These are phyloP conservation scores for Maccullochella peelii DNA, from an alignment of 2,113 vertebrate genomes.

Conservation along the genomic window DNA sequence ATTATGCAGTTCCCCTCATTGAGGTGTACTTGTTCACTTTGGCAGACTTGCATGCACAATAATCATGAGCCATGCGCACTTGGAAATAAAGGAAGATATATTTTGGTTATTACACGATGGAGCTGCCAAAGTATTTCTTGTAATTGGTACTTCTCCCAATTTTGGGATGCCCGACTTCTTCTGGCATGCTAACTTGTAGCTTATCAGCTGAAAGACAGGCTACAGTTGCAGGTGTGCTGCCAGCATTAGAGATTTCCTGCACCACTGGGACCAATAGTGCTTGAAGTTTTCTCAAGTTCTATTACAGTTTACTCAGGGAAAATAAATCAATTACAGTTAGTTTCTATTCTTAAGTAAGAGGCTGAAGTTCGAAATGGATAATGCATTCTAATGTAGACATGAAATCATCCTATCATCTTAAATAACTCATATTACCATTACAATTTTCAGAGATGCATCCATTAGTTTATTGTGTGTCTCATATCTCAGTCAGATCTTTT, in stretches of 20 bases:
- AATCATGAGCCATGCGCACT: slow-evolving; percentile 27
- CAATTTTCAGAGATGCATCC: background rate
- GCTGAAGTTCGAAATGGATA: background rate
- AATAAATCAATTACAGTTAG: slow-evolving; percentile 15
- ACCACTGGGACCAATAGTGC: slow-evolving; percentile 3
- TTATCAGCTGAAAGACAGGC: slow-evolving; percentile 60
- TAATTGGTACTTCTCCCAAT: slow-evolving; percentile 55
- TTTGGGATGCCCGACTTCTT: slow-evolving; percentile 39
- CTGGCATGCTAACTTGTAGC: slow-evolving; percentile 39
- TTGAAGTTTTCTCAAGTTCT: slow-evolving; percentile 32
- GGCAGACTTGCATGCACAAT: slow-evolving; percentile 31
- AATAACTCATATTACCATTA: background rate
- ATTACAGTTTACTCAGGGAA: slow-evolving; percentile 13
- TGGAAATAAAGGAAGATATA: slow-evolving; percentile 19
- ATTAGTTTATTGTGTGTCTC: background rate
- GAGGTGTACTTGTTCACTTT: slow-evolving; percentile 30
- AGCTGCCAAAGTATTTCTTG: slow-evolving; percentile 28
- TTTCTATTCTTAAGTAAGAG: background rate
- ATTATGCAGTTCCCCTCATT: slow-evolving; percentile 34
- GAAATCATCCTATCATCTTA: background rate
- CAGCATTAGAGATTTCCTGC: slow-evolving; percentile 33
- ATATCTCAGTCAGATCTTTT: background rate
- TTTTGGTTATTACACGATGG: slow-evolving; percentile 23
- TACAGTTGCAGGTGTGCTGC: slow-evolving; percentile 44
- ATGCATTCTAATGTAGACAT: background rate